phyloP scores from a whole-genome alignment of 2,888 invertebrate genomes.

The Nomada ruficornis region DNA sequence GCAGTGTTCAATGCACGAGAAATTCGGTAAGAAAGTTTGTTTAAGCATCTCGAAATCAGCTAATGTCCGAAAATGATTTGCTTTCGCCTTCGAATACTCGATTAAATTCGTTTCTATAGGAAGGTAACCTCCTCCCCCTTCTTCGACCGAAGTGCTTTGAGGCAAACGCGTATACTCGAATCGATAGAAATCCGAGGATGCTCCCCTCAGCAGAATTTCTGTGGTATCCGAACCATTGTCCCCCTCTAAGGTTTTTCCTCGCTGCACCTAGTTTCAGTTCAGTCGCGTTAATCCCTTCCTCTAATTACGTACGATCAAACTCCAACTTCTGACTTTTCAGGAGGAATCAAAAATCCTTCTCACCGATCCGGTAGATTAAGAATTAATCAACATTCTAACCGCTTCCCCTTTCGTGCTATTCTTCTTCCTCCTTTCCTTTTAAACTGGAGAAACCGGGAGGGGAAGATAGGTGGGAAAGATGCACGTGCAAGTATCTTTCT shows the following conservation, averaged over 20 bases:
- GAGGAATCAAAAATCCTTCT: background rate
- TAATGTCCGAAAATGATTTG: too few relatives aligned
- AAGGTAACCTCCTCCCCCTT: slow-evolving; percentile 40
- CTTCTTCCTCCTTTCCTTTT: background rate
- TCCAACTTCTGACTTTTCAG: background rate
- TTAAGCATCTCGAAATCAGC: too few relatives aligned
- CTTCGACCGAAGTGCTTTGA: slow-evolving; percentile 28
- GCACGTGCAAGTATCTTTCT: slow-evolving; percentile 46
- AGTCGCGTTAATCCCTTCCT: slow-evolving; percentile 56
- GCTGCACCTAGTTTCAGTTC: slow-evolving; percentile 26
- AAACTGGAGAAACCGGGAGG: background rate
- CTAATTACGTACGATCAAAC: slow-evolving; percentile 75
- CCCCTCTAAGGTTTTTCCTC: slow-evolving; percentile 20
- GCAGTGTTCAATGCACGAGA: too few relatives aligned
- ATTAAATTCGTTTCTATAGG: slow-evolving; percentile 53
- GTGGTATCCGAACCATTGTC: slow-evolving; percentile 39
- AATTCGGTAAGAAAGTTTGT: too few relatives aligned
- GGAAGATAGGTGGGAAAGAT: slow-evolving; percentile 38
- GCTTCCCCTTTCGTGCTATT: too few relatives aligned
- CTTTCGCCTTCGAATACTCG: background rate
- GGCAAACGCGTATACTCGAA: slow-evolving; percentile 19
- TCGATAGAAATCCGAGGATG: slow-evolving; percentile 40
- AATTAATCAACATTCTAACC: slow-evolving; percentile 39
- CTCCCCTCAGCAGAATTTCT: slow-evolving; percentile 64
- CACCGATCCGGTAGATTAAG: background rate